These are phyloP conservation scores for Drosophila ironensis DNA, from an alignment of 1,140 invertebrate species.

Conservation along the genomic window DNA sequence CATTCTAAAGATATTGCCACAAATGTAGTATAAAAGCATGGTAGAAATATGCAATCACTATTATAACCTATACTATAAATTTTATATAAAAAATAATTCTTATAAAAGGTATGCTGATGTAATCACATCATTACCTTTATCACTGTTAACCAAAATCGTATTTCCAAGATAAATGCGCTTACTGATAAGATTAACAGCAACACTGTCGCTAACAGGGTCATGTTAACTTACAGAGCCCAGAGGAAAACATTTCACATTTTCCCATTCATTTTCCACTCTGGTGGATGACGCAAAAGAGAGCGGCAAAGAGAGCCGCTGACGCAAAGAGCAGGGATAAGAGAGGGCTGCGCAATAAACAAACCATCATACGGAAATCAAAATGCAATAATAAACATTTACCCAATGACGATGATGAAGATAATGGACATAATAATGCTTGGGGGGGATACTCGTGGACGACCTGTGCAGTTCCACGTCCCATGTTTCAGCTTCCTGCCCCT, in stretches of 20 bases:
- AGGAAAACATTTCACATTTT: too few relatives aligned
- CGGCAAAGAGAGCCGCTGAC: slow-evolving; percentile 2
- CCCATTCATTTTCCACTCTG: not conserved
- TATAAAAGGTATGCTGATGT: too few relatives aligned
- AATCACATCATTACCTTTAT: too few relatives aligned
- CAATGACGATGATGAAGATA: slow-evolving; percentile 42
- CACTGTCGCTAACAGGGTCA: not conserved
- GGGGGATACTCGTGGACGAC: slow-evolving; percentile 23
- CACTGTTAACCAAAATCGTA: too few relatives aligned
- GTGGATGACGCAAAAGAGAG: slow-evolving; percentile 22
- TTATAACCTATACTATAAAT: too few relatives aligned
- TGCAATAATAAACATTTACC: slow-evolving; percentile 70
- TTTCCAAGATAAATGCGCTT: not conserved
- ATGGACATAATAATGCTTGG: slow-evolving; percentile 39
- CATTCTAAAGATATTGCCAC: too few relatives aligned
- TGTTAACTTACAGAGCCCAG: too few relatives aligned
- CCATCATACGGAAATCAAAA: slow-evolving; percentile 72
- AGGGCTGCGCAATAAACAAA: slow-evolving; percentile 28
- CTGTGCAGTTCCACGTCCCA: slow-evolving; percentile 16
- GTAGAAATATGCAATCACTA: too few relatives aligned
- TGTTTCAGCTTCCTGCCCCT: not conserved
- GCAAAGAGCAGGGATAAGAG: slow-evolving; percentile 3
- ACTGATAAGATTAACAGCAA: slow-evolving; percentile 2
- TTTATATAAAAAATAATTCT: too few relatives aligned
- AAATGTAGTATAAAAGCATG: too few relatives aligned